Evolutionary conservation across 2,113 vertebrate species (phyloP), one percentile per base, ranked within the genome.

Genomic region (Pachycephala philippinensis): DNA sequence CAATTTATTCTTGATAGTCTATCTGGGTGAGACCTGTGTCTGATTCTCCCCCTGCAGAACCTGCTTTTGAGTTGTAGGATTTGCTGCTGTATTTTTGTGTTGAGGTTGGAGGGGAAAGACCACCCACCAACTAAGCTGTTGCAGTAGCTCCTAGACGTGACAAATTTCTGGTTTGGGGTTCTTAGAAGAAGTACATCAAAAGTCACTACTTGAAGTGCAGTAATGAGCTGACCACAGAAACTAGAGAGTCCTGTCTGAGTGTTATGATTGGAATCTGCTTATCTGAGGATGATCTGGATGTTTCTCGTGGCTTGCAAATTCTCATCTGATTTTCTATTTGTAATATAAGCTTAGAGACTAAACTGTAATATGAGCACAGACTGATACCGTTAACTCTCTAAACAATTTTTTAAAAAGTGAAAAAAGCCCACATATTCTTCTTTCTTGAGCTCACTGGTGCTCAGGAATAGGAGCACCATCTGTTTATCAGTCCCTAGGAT

Each of bases 321-420:
- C 81, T 92, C 20, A 65, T 92, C 87, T 93, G 84, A 81, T 95
- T 89, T 89, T 94, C 84, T 91, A 68, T 94, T 93, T 96, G 87
- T 95, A 91, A 93, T 84, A 87, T 76, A 89, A 93, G 87, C 93
- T 91, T 82, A 71, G 76, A 89, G 60, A 70, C 69, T 82, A 84
- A 95, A 92, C 39, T 92, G 35, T 80, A 90, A 81, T 59, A 71
- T 56, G 31, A 84, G 70, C 69, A 76, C 81, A 94, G 77, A 84
- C 64, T 89, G 80, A 47, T 87, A 57, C 56, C 1, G 0, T 77
- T 96, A 93, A 82, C 44, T 87, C 56, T 75, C 52, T 59, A 84
- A 78, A 86, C 60, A 44, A 2, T 87, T 71, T 96, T 92, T 68
- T 8, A 80, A 63, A 47, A 85, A 91, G 61, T 65, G 33, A 37